Evolutionary conservation across 2,113 vertebrate species (phyloP).

Genomic region (Rhabdomys dilectus): DNA sequence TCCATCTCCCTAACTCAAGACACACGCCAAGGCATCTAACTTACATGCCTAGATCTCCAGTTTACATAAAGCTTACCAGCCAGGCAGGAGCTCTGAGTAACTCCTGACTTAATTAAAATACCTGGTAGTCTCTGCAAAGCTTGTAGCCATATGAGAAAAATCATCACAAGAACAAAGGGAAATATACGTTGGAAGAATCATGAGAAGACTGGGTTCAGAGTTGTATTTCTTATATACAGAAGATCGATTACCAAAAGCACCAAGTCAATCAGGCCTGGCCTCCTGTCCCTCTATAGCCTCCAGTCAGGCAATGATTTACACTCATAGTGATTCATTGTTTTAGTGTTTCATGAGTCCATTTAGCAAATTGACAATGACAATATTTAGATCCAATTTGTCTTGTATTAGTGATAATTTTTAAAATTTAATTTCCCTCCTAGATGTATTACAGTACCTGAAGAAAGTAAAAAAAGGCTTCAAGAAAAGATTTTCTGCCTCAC

Average conservation of each 20-base stretch:
- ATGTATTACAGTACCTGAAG: background rate
- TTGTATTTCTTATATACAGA: background rate
- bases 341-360: background rate
- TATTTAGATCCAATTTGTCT: background rate
- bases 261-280: background rate
- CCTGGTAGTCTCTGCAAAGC: background rate
- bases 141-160: background rate
- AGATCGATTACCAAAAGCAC: background rate
- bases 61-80: background rate
- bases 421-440: slow-evolving; percentile 24
- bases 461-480: slow-evolving; percentile 14
- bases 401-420: background rate
- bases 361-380: slow-evolving; percentile 28
- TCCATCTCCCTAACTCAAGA: background rate
- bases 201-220: background rate
- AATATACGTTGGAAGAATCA: background rate
- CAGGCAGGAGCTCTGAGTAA: background rate
- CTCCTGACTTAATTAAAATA: background rate
- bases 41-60: background rate
- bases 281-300: background rate
- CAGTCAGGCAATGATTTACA: background rate
- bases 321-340: background rate
- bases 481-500: background rate
- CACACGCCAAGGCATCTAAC: background rate
- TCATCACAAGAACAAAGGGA: background rate